Evolutionary conservation across 2,113 vertebrate species (phyloP), one percentile per base, ranked within the genome.

Genomic region (Nibea coibor): DNA sequence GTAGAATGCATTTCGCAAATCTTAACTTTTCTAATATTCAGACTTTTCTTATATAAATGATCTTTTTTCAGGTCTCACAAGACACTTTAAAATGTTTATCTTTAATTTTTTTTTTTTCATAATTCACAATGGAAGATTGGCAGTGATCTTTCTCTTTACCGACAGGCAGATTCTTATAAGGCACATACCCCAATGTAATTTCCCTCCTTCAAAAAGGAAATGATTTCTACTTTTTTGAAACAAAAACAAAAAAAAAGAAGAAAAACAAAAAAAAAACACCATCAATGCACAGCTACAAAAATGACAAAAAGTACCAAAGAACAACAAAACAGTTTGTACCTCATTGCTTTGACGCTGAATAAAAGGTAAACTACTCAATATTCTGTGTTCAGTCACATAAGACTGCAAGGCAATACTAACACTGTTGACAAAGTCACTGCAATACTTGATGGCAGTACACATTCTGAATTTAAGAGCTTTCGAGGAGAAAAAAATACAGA

Each of bases 141-240:
- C 95, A 95, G 96, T 94, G 93, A 92, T 94, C 90, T 84, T 91
- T 91, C 91, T 95, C 88, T 93, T 95, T 94, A 92, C 94, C 88
- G 88, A 93, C 93, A 90, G 96, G 96, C 86, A 92, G 90, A 95
- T 96, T 87, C 80, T 68, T 86, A 95, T 98, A 98, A 99, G 97
- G 97, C 98, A 99, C 97, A 95, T 96, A 97, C 95, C 96, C 96
- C 93, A 88, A 88, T 88, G 88, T 79, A 47, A 90, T 87, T 90
- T 83, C 89, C 91, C 87, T 82, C 82, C 77, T 84, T 87, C n/a
- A 91, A 92, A 92, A 92, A 39, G 88, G 90, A 94, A 92, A 92
- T 64, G 10, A 85, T 88, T 89, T 91, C 86, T 86, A 88, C 85
- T 88, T 91, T 80, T 90, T 89, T 86, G 26, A 81, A 45, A 82